Base-by-base conservation (phyloP, 2,888 invertebrate genomes). In the Andrena praecox region DNA sequence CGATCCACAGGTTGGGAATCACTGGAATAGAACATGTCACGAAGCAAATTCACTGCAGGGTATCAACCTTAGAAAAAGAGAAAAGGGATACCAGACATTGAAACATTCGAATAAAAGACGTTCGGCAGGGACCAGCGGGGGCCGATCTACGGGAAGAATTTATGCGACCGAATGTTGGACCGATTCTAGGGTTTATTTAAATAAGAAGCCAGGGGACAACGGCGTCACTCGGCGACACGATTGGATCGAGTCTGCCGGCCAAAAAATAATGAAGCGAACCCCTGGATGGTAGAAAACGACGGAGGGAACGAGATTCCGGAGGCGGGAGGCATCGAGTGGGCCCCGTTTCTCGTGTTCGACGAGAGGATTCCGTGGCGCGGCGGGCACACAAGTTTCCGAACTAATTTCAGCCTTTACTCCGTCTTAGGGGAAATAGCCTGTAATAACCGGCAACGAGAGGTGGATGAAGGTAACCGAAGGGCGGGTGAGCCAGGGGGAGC, bases 381-480 rank as follows among this genome's bases (percentile, higher is more conserved):
- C 78, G 74, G 63, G 72, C 71, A 75, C 82, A 85, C 72, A 81
- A 85, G 85, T 85, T 84, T 42, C 70, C 87, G 84, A 86, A 87
- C 88, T 88, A 88, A 88, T 88, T 88, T 88, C 77, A 80, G 82
- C 78, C 76, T 85, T 85, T 83, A 80, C 76, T 78, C 80, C 78
- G 77, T 83, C 67, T 88, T 83, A 82, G 80, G 76, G 78, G 88
- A 80, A 56, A 86, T 85, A 80, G 84, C 80, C 76, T 79, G 87
- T 88, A 88, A 88, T 88, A 85, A 88, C 81, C 80, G 68, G 73
- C 72, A 71, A 69, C 77, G 85, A 76, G 83, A 77, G 85, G 75
- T 83, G 87, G 84, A 87, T 80, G 69, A 73, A 79, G 76, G 80
- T 85, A 68, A 76, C 73, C 74, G 42, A 68, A 5, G 16, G 60